Conservation (phyloP, 2,113 vertebrate genomes). For the Eurystomus gularis region DNA sequence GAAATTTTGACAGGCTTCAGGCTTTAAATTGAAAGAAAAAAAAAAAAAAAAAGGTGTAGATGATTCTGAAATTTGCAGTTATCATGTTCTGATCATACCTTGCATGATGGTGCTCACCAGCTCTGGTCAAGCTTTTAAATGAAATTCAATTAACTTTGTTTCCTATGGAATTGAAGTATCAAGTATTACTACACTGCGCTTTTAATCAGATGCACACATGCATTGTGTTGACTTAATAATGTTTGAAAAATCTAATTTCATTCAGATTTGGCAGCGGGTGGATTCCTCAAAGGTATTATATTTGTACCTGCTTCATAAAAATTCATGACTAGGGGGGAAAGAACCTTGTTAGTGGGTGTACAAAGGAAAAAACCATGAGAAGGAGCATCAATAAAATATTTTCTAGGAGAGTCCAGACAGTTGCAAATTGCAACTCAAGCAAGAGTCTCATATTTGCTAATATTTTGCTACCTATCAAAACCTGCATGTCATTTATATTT, state of each 20-base stretch:
- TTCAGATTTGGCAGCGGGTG: background rate
- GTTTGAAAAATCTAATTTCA: background rate
- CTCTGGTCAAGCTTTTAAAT: background rate
- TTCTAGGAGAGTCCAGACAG: background rate
- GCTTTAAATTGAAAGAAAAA: background rate
- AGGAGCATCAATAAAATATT: background rate
- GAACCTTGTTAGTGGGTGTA: background rate
- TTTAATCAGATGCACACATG: background rate
- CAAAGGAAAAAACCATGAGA: background rate
- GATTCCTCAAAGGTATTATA: background rate
- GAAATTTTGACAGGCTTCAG: background rate
- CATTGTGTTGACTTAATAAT: background rate
- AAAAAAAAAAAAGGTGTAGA: background rate
- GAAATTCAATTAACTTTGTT: background rate
- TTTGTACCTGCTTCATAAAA: background rate
- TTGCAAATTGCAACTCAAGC: background rate
- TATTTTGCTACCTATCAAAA: background rate
- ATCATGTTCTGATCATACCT: background rate
- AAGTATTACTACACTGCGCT: accelerated
- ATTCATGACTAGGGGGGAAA: background rate
- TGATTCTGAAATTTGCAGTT: background rate
- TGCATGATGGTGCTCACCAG: background rate
- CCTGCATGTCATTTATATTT: too few relatives aligned
- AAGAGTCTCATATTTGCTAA: background rate
- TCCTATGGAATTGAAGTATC: background rate